Evolutionary conservation across 2,888 invertebrate species (phyloP), one percentile per base, ranked within the genome.

Genomic region (Balanococcus diminutus): DNA sequence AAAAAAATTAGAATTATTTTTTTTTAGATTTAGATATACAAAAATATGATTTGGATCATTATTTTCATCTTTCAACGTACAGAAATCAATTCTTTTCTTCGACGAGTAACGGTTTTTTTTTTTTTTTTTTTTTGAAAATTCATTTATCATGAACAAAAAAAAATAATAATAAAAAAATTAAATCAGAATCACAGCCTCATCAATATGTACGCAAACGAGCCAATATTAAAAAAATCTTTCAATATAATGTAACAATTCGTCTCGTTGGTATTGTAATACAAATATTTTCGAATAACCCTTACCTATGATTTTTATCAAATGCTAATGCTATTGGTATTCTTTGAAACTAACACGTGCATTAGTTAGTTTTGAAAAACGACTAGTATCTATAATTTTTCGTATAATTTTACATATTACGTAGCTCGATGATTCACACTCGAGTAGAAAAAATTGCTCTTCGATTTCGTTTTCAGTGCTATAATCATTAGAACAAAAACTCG

Each of bases 341-440:
- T 79, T 19, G 19, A 79, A 79, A 79, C 75, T 19, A 79, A 36
- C 75, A 79, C 75, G 75, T 79, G 75, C 28, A 36, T 79, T 79
- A 19, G 67, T 28, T 31, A 19, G 75, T 36, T 79, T 36, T n/a
- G 0, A 36, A 72, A 14, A 72, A 36, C n/a, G 6, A 79, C 19
- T 16, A 36, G 36, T n/a, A 79, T 79, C 75, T 31, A 79, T 79
- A 75, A 32, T 32, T 79, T 72, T 56, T 79, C 36, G 75, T 79
- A 79, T 79, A 79, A 79, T 79, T 79, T 79, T 79, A 79, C 75
- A 79, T 79, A 79, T 79, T 36, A 79, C 75, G 75, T 79, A 79
- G 75, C 19, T 32, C 22, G 36, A 79, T 79, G 75, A 79, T 79
- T 79, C 75, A 79, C 75, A 79, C 36, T 79, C 9, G 11, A 9